phyloP scores from a whole-genome alignment of 2,888 invertebrate genomes.

The Yponomeuta cagnagella region DNA sequence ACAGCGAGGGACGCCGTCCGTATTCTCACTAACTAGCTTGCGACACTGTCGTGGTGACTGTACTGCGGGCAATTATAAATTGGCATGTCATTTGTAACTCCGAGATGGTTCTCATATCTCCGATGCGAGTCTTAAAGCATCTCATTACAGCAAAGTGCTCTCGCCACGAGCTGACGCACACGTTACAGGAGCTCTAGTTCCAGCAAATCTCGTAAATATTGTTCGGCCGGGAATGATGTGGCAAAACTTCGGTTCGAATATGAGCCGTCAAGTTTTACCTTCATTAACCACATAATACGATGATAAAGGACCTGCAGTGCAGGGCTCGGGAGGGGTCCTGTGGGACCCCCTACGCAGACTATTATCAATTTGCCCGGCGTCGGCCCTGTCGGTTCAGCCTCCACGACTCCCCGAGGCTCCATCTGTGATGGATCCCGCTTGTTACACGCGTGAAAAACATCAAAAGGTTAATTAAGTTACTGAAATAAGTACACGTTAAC shows the following conservation, averaged over 20 bases:
- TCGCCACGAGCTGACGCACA: neutral
- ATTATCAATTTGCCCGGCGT: neutral
- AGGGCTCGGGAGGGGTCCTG: neutral
- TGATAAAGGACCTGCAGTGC: slow-evolving; percentile 2
- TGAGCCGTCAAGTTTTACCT: neutral
- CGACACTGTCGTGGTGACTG: neutral
- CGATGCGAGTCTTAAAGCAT: neutral
- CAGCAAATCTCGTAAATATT: neutral
- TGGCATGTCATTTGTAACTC: neutral
- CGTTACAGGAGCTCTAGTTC: neutral
- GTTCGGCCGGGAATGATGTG: neutral
- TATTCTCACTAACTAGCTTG: neutral
- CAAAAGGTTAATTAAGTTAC: neutral
- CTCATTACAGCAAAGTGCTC: neutral
- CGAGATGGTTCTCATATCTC: neutral
- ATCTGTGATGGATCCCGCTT: neutral
- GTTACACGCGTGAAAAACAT: neutral
- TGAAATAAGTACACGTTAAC: neutral
- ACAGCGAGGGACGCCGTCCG: neutral
- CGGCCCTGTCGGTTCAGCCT: neutral
- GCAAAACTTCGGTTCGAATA: neutral
- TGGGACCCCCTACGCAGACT: neutral
- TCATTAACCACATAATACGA: slow-evolving; percentile 4
- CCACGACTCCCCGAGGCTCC: neutral
- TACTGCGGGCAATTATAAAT: neutral